Conservation (phyloP, 2,113 vertebrate species). For the Phaethon lepturus region DNA sequence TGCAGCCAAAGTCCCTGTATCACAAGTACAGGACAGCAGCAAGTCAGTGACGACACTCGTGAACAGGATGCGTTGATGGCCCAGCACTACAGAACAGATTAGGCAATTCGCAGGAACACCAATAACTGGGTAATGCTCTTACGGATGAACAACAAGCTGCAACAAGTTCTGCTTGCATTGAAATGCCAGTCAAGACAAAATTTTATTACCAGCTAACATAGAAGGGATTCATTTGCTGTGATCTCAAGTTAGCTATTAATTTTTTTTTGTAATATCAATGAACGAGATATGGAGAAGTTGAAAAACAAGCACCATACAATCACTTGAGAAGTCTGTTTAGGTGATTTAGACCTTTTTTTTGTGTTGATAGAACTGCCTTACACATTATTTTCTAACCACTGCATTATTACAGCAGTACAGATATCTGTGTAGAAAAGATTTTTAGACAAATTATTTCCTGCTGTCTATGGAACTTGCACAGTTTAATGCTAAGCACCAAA, state of each 20-base stretch:
- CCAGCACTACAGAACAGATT: not conserved
- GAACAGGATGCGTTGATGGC: not conserved
- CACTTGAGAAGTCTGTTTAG: no score
- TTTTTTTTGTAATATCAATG: not conserved
- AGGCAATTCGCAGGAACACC: not conserved
- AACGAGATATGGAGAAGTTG: not conserved
- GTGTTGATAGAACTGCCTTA: not conserved
- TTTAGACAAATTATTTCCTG: not conserved
- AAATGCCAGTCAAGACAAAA: not conserved
- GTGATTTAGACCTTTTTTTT: no score
- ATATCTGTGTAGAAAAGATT: not conserved
- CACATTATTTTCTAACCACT: not conserved
- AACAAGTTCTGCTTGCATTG: not conserved
- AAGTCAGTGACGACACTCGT: not conserved
- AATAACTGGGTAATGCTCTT: not conserved
- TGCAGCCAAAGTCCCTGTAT: not conserved
- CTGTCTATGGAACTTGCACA: not conserved
- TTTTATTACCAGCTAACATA: not conserved
- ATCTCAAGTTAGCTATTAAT: not conserved
- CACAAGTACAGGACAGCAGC: not conserved
- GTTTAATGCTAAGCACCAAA: not conserved
- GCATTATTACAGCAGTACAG: not conserved
- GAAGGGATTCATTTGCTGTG: not conserved
- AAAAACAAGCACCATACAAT: no score
- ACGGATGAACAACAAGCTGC: not conserved